These are phyloP conservation scores for Sebastes schlegelii DNA, from an alignment of 2,113 vertebrate species.

Conservation along the genomic window DNA sequence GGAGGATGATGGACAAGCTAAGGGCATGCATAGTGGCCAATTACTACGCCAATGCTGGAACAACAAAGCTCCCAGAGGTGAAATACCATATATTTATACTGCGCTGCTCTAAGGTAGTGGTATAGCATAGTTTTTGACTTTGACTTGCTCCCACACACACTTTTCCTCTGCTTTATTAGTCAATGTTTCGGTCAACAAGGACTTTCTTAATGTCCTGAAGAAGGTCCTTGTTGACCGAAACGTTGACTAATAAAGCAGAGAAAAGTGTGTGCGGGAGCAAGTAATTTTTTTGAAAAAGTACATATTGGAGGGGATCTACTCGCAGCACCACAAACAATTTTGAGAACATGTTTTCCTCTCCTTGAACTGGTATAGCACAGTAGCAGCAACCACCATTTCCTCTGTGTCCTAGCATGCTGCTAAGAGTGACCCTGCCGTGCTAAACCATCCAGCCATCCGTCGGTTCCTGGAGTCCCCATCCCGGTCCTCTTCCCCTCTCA, in stretches of 20 bases:
- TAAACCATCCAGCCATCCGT: conserved; percentile 97
- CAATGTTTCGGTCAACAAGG: no score
- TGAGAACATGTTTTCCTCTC: no score
- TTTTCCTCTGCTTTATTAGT: no score
- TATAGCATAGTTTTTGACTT: neutral
- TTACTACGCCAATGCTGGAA: conserved; percentile 94
- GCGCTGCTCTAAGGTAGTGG: neutral
- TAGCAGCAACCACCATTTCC: neutral
- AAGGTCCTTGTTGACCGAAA: no score
- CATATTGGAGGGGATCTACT: no score
- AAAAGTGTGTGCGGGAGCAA: no score
- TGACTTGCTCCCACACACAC: no score
- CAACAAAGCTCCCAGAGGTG: conserved; percentile 93
- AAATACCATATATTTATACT: conserved; percentile 14
- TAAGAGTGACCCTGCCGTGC: conserved; percentile 88
- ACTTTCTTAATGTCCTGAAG: no score
- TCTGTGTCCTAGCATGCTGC: conserved; percentile 78
- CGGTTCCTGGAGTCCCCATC: conserved; percentile 96
- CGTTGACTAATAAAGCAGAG: no score
- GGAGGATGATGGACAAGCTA: conserved; percentile 99
- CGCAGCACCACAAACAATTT: no score
- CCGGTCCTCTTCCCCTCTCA: conserved; percentile 94
- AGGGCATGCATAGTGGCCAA: conserved; percentile 98
- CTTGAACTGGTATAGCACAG: neutral
- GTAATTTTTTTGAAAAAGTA: no score